A percentile compares a stretch with the other conserved stretches of the same genome.
These are phyloP conservation scores for Lochmaea capreae DNA, from an alignment of 2,888 invertebrate genomes.

Conservation along the genomic window DNA sequence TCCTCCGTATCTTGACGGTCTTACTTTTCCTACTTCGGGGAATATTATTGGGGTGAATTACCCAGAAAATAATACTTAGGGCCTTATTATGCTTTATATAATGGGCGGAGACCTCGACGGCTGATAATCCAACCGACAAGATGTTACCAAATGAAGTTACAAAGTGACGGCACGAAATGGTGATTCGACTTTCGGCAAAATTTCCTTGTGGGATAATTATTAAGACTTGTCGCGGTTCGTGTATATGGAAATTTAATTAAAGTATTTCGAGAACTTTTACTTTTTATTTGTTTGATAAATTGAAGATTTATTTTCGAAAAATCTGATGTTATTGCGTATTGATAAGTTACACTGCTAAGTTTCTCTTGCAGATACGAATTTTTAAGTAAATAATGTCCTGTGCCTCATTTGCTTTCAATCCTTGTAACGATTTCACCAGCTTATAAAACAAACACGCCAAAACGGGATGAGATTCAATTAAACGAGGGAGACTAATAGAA, in stretches of 20 bases:
- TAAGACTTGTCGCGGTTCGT: background rate
- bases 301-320: too few relatives aligned
- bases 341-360: too few relatives aligned
- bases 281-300: background rate
- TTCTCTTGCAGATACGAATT: background rate
- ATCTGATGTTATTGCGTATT: too few relatives aligned
- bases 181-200: constrained; percentile 22
- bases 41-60: constrained; percentile 54
- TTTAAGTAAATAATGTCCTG: background rate
- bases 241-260: background rate
- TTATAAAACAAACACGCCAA: constrained; percentile 22
- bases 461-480: constrained; percentile 61
- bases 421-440: constrained; percentile 23
- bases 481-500: constrained; percentile 59
- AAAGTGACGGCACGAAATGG: constrained; percentile 31
- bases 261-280: background rate
- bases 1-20: constrained; percentile 47
- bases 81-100: constrained; percentile 60
- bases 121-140: constrained; percentile 55
- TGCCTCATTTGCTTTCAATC: constrained; percentile 2
- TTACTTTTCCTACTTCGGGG: constrained; percentile 48
- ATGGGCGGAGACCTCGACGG: constrained; percentile 47
- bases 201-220: constrained; percentile 17
- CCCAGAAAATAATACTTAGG: constrained; percentile 58
- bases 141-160: constrained; percentile 44